These are phyloP conservation scores for Macropus fuliginosus DNA, from an alignment of 2,797 vertebrate genomes.

Conservation along the genomic window DNA sequence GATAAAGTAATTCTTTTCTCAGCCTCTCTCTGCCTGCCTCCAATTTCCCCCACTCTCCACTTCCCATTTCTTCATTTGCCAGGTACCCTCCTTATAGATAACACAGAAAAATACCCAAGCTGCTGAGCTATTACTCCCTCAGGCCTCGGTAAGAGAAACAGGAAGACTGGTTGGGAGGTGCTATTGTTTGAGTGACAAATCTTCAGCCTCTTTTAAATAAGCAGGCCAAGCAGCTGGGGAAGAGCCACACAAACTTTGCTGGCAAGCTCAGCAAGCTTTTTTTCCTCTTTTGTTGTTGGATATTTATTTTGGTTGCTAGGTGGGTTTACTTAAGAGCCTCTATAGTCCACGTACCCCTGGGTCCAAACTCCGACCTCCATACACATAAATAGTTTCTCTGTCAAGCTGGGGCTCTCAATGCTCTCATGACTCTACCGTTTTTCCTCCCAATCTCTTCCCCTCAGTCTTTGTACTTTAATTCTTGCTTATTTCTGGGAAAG, in stretches of 20 bases:
- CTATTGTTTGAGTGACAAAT: background rate
- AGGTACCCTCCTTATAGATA: background rate
- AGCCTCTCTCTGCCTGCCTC: background rate
- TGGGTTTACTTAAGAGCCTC: background rate
- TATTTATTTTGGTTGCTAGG: background rate
- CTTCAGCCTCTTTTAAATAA: slow-evolving; percentile 14
- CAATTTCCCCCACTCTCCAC: background rate
- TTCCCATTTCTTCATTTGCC: background rate
- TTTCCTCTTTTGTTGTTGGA: slow-evolving; percentile 1
- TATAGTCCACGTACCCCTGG: background rate
- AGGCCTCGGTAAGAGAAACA: background rate
- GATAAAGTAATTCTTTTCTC: background rate
- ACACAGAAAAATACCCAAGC: background rate
- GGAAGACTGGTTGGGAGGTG: background rate
- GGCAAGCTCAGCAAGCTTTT: slow-evolving; percentile 37
- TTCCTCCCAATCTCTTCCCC: slow-evolving; percentile 12
- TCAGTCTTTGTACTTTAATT: slow-evolving; percentile 80
- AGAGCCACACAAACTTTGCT: background rate
- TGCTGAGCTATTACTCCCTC: background rate
- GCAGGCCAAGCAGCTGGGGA: background rate
- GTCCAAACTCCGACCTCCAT: background rate
- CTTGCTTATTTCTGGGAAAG: slow-evolving; percentile 81
- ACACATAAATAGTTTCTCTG: slow-evolving; percentile 9
- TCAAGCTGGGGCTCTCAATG: slow-evolving; percentile 48
- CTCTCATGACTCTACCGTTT: slow-evolving; percentile 55